phyloP scores from a whole-genome alignment of 2,888 invertebrate species.

The Melitaea athalia region DNA sequence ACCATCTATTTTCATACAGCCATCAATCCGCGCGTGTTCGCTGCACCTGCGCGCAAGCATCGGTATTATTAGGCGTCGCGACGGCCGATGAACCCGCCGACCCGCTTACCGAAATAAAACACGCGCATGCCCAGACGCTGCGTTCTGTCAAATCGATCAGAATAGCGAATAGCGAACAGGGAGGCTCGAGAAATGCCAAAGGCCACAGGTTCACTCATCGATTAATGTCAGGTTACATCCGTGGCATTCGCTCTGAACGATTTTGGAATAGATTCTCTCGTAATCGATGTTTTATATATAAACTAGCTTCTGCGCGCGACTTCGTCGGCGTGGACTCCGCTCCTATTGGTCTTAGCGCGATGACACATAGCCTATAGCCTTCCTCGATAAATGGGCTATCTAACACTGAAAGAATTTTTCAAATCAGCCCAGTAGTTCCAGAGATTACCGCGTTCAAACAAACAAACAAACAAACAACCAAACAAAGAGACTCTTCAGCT shows the following conservation, averaged over 20 bases:
- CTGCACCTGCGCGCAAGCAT: slow-evolving; percentile 73
- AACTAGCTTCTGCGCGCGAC: no score
- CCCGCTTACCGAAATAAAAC: slow-evolving; percentile 77
- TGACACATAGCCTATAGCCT: no score
- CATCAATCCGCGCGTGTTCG: slow-evolving; percentile 36
- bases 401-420: no score
- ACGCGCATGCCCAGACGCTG: slow-evolving; percentile 37
- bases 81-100: slow-evolving; percentile 74
- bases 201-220: slow-evolving; percentile 23
- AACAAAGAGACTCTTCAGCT: no score
- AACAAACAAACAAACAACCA: no score
- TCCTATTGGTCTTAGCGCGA: no score
- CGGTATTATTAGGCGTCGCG: slow-evolving; percentile 75
- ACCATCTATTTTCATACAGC: slow-evolving; percentile 41
- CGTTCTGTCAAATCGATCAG: slow-evolving; percentile 22
- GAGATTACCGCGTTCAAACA: no score
- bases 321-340: no score
- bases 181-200: slow-evolving; percentile 21
- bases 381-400: no score
- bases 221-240: neutral
- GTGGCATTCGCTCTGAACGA: slow-evolving; percentile 1
- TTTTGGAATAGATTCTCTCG: slow-evolving; percentile 3
- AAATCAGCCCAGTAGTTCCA: no score
- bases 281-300: slow-evolving; percentile 2
- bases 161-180: slow-evolving; percentile 11